phyloP scores from a whole-genome alignment of 35 echinoderm and acorn worm species.

The Ptychodera flava region DNA sequence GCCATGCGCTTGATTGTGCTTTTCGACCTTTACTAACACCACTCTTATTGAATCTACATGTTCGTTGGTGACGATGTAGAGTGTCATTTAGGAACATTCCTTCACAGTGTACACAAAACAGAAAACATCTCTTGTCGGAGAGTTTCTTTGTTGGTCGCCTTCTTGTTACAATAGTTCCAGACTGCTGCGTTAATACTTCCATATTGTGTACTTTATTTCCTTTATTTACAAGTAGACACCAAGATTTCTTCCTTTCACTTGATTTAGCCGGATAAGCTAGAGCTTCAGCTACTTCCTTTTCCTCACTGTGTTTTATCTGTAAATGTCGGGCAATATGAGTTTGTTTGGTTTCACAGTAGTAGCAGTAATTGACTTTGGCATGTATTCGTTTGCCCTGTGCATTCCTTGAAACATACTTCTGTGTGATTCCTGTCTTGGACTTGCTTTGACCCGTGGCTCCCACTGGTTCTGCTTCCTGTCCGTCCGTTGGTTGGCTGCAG shows the following conservation, averaged over 20 bases:
- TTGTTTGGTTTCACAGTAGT: neutral
- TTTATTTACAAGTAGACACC: neutral
- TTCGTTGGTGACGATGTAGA: neutral
- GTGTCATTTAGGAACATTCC: neutral
- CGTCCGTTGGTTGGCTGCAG: neutral
- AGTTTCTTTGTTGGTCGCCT: neutral
- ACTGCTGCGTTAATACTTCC: neutral
- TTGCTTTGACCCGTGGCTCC: neutral
- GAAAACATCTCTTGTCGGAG: neutral
- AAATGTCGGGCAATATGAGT: neutral
- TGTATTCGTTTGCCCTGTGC: neutral
- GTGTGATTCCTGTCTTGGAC: neutral
- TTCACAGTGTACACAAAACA: neutral
- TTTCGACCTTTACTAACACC: neutral
- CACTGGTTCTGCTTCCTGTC: neutral
- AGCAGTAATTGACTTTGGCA: neutral
- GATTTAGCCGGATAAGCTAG: neutral
- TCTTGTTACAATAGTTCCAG: neutral
- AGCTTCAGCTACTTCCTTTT: neutral
- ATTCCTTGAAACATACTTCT: neutral
- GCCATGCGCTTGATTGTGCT: neutral
- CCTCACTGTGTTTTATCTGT: neutral
- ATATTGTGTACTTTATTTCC: neutral
- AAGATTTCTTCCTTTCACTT: neutral
- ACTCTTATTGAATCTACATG: neutral